Evolutionary conservation across 2,797 vertebrate species (phyloP), one percentile per base, ranked within the genome.

Genomic region (Protonibea diacanthus): DNA sequence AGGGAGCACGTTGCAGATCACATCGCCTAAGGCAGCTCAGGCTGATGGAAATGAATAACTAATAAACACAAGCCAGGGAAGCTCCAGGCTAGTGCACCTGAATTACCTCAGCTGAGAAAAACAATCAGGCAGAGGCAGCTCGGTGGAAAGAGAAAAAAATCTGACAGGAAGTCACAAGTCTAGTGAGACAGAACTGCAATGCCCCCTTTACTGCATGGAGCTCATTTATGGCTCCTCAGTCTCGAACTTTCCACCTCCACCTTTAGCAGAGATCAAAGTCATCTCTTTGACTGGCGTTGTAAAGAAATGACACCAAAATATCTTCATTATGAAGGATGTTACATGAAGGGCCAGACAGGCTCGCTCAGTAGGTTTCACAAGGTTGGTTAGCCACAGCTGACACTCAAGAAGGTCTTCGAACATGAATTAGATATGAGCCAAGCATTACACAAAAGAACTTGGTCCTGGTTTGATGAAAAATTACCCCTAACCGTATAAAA

Each of bases 21-120:
- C 81, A 78, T 85, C 6, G 85, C 92, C 87, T 47, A 49, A 67
- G 82, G 92, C 91, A 48, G 60, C 78, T 86, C 66, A 48, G 74
- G 75, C 87, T 90, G 87, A 91, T 84, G 88, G 86, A 92, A 93
- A 92, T 93, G 83, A 93, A 93, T 92, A 93, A 93, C 90, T 93
- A 91, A 93, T 92, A 92, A 93, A 92, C 83, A 91, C 75, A 71
- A 92, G 85, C 85, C 88, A 84, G 84, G 85, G 86, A 82, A 74
- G 91, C 87, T 93, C 70, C 81, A 77, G 92, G 91, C 91, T 84
- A 88, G 80, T 91, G 88, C 90, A 90, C 85, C 89, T 91, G 91
- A 92, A 89, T 90, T 91, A 91, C 86, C 81, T 86, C 55, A 70
- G 75, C 83, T 81, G 88, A 88, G 80, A 86, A 89, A 93, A 91